Conservation (phyloP, 2,797 vertebrate genomes). For the Hydrolagus colliei region DNA sequence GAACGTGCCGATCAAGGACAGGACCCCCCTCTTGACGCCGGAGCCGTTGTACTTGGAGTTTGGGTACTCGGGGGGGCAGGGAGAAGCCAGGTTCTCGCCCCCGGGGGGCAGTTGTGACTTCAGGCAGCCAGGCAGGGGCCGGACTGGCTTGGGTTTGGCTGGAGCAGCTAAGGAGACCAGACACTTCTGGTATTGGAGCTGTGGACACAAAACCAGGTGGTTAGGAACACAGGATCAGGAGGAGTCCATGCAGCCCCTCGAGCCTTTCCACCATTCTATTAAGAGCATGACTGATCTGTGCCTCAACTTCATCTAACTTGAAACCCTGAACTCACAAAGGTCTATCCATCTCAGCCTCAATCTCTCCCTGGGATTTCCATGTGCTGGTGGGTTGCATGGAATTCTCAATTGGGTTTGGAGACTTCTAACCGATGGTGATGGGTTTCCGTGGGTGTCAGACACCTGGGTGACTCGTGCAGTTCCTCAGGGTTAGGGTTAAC, state of each 20-base stretch:
- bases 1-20: constrained; percentile 82
- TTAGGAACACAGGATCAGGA: background rate
- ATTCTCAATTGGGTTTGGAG: too few relatives aligned
- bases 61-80: constrained; percentile 46
- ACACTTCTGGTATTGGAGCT: constrained; percentile 94
- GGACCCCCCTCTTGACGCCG: constrained; percentile 67
- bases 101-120: constrained; percentile 68
- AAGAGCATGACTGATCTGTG: too few relatives aligned
- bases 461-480: too few relatives aligned
- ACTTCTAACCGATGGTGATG: too few relatives aligned
- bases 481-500: too few relatives aligned
- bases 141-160: constrained; percentile 56
- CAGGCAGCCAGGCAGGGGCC: constrained; percentile 53
- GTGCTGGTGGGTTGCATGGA: too few relatives aligned
- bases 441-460: too few relatives aligned
- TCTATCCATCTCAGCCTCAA: background rate
- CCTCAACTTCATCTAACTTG: too few relatives aligned
- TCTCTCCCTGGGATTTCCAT: background rate
- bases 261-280: too few relatives aligned
- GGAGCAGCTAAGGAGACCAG: constrained; percentile 79
- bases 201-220: constrained; percentile 30
- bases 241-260: background rate
- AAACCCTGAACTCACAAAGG: too few relatives aligned
- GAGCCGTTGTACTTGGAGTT: constrained; percentile 49
- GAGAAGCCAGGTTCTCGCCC: constrained; percentile 45